phyloP scores from a whole-genome alignment of 2,888 invertebrate genomes.

The Agriopis marginaria region DNA sequence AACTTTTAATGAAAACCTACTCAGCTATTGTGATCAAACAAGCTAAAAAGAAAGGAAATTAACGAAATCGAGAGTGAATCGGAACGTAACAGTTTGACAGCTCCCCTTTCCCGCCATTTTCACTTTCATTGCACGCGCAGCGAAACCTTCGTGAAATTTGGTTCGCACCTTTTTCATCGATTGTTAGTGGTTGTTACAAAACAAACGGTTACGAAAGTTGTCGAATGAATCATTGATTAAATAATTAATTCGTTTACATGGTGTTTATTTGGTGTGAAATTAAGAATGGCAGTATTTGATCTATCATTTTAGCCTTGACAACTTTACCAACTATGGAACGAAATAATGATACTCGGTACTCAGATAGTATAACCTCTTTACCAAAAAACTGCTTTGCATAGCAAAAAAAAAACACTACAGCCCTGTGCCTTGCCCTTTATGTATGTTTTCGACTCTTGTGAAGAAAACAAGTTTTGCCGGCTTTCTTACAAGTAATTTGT shows the following conservation, averaged over 20 bases:
- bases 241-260: constrained; percentile 25
- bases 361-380: no score
- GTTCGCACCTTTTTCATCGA: constrained; percentile 40
- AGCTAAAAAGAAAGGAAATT: not conserved
- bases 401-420: no score
- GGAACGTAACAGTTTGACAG: constrained; percentile 61
- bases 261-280: constrained; percentile 16
- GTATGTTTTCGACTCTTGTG: no score
- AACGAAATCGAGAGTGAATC: constrained; percentile 60
- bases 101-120: constrained; percentile 64
- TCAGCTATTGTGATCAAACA: not conserved
- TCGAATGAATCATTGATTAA: constrained; percentile 35
- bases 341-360: no score
- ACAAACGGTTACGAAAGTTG: constrained; percentile 41
- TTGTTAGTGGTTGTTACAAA: constrained; percentile 35
- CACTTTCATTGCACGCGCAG: constrained; percentile 64
- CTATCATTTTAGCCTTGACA: not conserved
- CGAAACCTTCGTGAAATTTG: constrained; percentile 55
- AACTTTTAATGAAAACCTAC: no score
- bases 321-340: not conserved
- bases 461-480: no score
- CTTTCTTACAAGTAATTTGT: no score
- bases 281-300: constrained; percentile 7
- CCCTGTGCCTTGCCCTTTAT: no score
- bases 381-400: no score